Base-by-base conservation (phyloP, 2,113 vertebrate genomes). In the Triplophysa siluroides region DNA sequence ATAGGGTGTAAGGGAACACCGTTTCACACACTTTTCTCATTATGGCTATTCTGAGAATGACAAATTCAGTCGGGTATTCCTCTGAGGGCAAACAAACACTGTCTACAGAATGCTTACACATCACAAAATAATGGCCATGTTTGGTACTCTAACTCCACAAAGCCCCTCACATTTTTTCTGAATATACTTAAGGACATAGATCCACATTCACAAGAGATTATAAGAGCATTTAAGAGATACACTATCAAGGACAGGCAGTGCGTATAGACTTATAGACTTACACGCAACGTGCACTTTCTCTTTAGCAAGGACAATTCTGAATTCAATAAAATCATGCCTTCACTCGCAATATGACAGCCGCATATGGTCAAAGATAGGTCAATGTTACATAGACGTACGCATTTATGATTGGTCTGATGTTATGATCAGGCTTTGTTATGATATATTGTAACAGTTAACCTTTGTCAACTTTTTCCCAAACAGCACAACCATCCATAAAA, bases 11-110 rank as follows among this genome's bases (percentile, higher is more conserved):
- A 21, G 72, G 66, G 52, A 85, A 82, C 41, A 63, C 38, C 29
- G 23, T 76, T 18, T 60, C 18, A 56, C 69, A 71, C 56, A 29
- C 67, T 79, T 65, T 41, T 62, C 76, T 45, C 74, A 68, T 62
- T 74, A 78, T 78, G 45, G 23, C 16, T 45, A 12, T 24, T 23
- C 21, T 56, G 56, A 29, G 45, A 62, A 61, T 78, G 62, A 83
- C 69, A 81, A 64, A 61, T 50, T 41, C 67, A 60, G 33, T 8
- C 19, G 6, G 29, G 8, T 47, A 72, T 80, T 80, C 61, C 78
- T 62, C 74, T 78, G 26, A 56, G 75, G 78, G 68, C 68, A 70
- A 47, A 29, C 16, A 62, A 84, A 43, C 82, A 73, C 8, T 58
- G 60, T 45, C 45, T 65, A 50, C 26, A 84, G 52, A 82, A 69